Evolutionary conservation across 2,888 invertebrate genomes (phyloP).

Genomic region (Uloborus plumipes): DNA sequence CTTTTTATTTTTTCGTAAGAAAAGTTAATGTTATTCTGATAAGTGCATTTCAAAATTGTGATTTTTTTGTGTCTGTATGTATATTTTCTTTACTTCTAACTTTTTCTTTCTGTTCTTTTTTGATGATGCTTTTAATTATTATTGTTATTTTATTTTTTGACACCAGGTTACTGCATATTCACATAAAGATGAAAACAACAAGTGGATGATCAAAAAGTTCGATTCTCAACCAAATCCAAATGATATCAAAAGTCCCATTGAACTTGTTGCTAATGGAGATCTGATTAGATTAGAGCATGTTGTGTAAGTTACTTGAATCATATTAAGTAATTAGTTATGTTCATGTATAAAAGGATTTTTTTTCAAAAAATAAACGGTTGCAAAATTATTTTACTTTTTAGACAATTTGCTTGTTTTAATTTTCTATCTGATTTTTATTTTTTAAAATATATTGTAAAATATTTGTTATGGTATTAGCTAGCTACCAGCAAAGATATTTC

Average conservation of each 20-base stretch:
- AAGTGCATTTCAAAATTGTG: neutral
- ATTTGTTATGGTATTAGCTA: too few relatives aligned
- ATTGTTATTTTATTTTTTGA: constrained; percentile 13
- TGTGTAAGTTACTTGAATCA: constrained; percentile 39
- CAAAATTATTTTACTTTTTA: too few relatives aligned
- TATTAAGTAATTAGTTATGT: neutral
- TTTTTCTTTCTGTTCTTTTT: neutral
- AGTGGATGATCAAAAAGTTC: constrained; percentile 75
- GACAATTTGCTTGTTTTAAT: too few relatives aligned
- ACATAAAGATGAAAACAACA: constrained; percentile 96
- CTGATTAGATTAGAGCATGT: constrained; percentile 88
- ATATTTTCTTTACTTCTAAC: neutral
- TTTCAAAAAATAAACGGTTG: too few relatives aligned
- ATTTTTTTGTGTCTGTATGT: neutral
- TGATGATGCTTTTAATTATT: neutral
- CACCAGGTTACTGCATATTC: constrained; percentile 92
- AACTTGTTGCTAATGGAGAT: constrained; percentile 86
- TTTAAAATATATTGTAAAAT: too few relatives aligned
- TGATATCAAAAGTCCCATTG: constrained; percentile 72
- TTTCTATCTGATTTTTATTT: too few relatives aligned
- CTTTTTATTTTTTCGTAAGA: too few relatives aligned
- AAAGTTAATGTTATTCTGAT: too few relatives aligned
- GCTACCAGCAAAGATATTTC: too few relatives aligned
- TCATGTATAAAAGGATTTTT: neutral
- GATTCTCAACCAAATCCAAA: constrained; percentile 73